Percentiles rank a stretch among this genome's conserved stretches.
Conservation (phyloP, 2,113 vertebrate genomes). For the Lepus americanus region DNA sequence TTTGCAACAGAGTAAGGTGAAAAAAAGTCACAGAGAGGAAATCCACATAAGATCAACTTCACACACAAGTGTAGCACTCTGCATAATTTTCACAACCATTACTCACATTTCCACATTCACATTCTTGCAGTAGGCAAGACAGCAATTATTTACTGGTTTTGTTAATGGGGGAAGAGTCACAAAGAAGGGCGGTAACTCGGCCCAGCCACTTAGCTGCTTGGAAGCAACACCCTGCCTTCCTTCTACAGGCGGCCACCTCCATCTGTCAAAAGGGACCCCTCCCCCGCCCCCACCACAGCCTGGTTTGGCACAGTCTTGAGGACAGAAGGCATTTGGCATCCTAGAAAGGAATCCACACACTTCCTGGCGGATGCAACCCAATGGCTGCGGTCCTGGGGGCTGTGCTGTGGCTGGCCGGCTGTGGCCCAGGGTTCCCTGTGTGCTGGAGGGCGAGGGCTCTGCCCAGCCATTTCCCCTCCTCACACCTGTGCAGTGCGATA, state of each 20-base stretch:
- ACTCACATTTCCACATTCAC: neutral
- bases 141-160: slow-evolving; percentile 33
- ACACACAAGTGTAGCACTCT: neutral
- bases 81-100: neutral
- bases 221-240: neutral
- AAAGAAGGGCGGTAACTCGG: slow-evolving; percentile 19
- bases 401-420: neutral
- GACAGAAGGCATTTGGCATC: neutral
- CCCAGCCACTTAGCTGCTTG: neutral
- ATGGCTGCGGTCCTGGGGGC: neutral
- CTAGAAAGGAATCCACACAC: neutral
- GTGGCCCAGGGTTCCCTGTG: neutral
- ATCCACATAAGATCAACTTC: slow-evolving; percentile 16
- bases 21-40: neutral
- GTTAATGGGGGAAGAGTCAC: slow-evolving; percentile 18
- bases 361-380: neutral
- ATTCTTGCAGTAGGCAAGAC: neutral
- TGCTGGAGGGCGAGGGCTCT: slow-evolving; percentile 39
- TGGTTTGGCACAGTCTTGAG: neutral
- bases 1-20: slow-evolving; percentile 30
- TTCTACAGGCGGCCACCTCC: neutral
- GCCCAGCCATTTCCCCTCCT: slow-evolving; percentile 50
- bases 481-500: slow-evolving; percentile 85
- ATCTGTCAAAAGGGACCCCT: neutral
- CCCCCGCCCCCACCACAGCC: neutral